Evolutionary conservation across 92 coral and sea anemone genomes (phyloP), one percentile per base, ranked within the genome.

Genomic region (Epizoanthus illoricatus): DNA sequence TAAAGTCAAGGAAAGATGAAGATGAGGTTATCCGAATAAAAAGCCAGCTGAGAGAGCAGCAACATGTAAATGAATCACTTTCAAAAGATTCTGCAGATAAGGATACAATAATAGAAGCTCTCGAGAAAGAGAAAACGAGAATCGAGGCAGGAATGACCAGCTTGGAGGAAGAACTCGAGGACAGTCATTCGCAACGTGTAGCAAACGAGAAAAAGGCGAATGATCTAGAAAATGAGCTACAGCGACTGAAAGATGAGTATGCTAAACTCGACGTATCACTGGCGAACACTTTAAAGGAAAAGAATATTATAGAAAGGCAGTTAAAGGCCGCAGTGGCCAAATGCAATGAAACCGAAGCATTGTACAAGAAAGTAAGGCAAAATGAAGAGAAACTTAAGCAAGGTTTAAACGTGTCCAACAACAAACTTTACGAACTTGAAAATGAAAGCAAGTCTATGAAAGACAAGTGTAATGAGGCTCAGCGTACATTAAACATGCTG

Each of bases 401-500:
- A 20, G 89, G 83, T 33, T 80, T 91, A 0, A 85, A 87, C 63
- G 83, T 74, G 28, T 89, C 75, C 36, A 88, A 74, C 76, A 83
- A 69, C 59, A 93, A 89, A 68, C 67, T 91, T 36, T 72, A 87
- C 56, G 94, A 85, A 47, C 52, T 91, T 69, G 97, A 93, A 39
- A 79, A 89, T 24, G 92, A 95, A 67, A 79, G 83, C 65, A 85
- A 88, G 62, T n/a, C 86, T 42, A 74, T 86, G 72, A 85, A 83
- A 7, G 89, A 93, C 61, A 92, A 86, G 71, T 71, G 86, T 55
- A 88, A 74, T 55, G 94, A 89, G 63, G 54, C 69, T 12, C 87
- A 80, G 42, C 93, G 92, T 54, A 90, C 90, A 52, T 76, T 79
- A 39, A 85, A 84, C 54, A 17, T 78, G 21, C 82, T 76, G 33